These are phyloP conservation scores for Eupithecia subfuscata DNA, from an alignment of 2,888 invertebrate species.

Conservation along the genomic window DNA sequence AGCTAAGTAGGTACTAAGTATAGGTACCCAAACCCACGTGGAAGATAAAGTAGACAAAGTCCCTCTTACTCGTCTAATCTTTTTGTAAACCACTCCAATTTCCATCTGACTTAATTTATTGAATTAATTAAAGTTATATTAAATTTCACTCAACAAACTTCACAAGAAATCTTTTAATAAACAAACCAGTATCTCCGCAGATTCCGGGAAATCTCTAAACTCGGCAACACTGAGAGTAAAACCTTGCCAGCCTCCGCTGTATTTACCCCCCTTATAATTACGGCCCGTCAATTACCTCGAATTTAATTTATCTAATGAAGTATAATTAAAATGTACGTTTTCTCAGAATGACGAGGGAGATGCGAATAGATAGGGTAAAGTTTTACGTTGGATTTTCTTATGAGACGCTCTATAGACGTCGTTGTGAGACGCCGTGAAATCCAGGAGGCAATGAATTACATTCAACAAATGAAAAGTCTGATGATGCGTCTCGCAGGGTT, in stretches of 20 bases:
- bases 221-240: slow-evolving; percentile 62
- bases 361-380: slow-evolving; percentile 53
- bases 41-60: neutral
- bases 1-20: neutral
- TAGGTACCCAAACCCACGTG: neutral
- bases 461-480: slow-evolving; percentile 37
- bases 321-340: slow-evolving; percentile 82
- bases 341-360: slow-evolving; percentile 62
- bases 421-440: slow-evolving; percentile 14
- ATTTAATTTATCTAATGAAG: slow-evolving; percentile 84
- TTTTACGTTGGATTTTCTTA: slow-evolving; percentile 48
- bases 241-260: slow-evolving; percentile 56
- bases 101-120: slow-evolving; percentile 52
- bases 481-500: slow-evolving; percentile 20
- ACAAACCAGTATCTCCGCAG: slow-evolving; percentile 49
- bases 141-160: slow-evolving; percentile 57
- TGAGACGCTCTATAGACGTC: slow-evolving; percentile 17
- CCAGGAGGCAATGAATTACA: slow-evolving; percentile 41
- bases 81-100: slow-evolving; percentile 45
- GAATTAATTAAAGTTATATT: slow-evolving; percentile 61
- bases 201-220: slow-evolving; percentile 53
- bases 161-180: slow-evolving; percentile 60
- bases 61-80: neutral
- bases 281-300: slow-evolving; percentile 78
- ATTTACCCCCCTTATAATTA: slow-evolving; percentile 67